Evolutionary conservation across 2,113 vertebrate genomes (phyloP).

Genomic region (Pelvicachromis taeniatus): DNA sequence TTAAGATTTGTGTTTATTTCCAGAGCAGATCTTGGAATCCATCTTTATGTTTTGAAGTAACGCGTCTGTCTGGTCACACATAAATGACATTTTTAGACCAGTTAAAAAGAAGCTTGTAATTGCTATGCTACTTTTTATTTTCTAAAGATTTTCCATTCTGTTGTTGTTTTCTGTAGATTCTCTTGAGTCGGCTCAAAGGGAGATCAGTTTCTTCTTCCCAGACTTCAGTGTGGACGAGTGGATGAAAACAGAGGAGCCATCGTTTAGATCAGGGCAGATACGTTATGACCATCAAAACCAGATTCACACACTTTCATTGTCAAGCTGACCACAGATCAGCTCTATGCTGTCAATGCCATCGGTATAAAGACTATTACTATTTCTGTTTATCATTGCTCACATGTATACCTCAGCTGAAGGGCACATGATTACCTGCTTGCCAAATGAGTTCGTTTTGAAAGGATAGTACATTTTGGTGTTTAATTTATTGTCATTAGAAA

Average conservation of each 20-base stretch:
- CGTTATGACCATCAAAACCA: conserved; percentile 62
- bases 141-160: neutral
- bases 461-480: neutral
- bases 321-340: conserved; percentile 38
- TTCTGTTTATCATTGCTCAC: neutral
- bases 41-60: neutral
- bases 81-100: neutral
- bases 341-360: neutral
- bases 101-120: neutral
- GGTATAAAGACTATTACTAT: neutral
- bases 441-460: neutral
- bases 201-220: conserved; percentile 90
- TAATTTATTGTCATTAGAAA: conserved; percentile 40
- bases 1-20: neutral
- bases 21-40: neutral
- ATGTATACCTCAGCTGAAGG: neutral
- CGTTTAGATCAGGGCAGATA: conserved; percentile 64
- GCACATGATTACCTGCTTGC: neutral
- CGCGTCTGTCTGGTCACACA: neutral
- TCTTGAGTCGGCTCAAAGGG: conserved; percentile 79
- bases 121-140: neutral
- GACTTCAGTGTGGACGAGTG: conserved; percentile 80
- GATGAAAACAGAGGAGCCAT: conserved; percentile 81
- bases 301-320: conserved; percentile 58
- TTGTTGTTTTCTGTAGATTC: conserved; percentile 77